Conservation (phyloP, 2,888 invertebrate species). For the Epirrhoe alternata region DNA sequence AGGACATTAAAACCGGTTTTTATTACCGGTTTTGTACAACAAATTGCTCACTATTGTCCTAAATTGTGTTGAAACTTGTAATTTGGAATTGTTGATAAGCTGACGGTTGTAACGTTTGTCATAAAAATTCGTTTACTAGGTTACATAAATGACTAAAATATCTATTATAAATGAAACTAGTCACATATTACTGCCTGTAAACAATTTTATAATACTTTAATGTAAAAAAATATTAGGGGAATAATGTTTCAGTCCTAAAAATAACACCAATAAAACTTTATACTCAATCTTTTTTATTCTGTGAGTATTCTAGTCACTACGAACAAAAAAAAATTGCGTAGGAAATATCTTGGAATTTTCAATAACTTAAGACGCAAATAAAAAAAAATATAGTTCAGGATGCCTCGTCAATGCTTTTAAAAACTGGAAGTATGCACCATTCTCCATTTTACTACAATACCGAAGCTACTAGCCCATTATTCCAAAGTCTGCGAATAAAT, state of each 20-base stretch:
- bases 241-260: too few relatives aligned
- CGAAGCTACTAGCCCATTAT: not conserved
- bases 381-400: too few relatives aligned
- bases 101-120: conserved; percentile 1
- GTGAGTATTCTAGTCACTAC: too few relatives aligned
- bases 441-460: not conserved
- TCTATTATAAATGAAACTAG: not conserved
- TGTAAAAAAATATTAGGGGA: too few relatives aligned
- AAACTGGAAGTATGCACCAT: not conserved
- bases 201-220: not conserved
- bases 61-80: conserved; percentile 24
- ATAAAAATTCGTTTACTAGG: not conserved
- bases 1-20: conserved; percentile 52
- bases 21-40: conserved; percentile 18
- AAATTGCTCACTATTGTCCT: conserved; percentile 27
- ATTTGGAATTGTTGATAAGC: conserved; percentile 3
- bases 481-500: conserved; percentile 24
- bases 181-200: not conserved
- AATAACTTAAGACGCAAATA: too few relatives aligned
- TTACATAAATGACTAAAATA: not conserved
- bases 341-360: too few relatives aligned
- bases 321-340: too few relatives aligned
- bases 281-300: too few relatives aligned
- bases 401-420: not conserved
- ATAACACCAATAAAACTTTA: too few relatives aligned